phyloP scores from a whole-genome alignment of 1,140 invertebrate genomes.

The Drosophila grimshawi region DNA sequence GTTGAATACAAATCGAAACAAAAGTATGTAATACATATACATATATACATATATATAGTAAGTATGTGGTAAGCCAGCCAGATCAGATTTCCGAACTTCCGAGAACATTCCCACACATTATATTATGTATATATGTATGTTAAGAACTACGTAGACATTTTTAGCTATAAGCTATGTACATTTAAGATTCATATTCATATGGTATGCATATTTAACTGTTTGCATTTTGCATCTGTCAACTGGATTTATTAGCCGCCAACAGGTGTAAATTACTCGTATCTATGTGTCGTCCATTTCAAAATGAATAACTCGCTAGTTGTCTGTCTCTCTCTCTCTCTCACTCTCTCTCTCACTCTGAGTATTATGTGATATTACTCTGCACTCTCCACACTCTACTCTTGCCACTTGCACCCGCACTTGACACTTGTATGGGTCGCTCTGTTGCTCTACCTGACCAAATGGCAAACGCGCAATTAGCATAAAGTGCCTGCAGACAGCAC shows the following conservation, averaged over 20 bases:
- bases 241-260: constrained; percentile 30
- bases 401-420: constrained; percentile 45
- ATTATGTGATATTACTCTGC: no score
- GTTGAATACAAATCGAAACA: no score
- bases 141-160: not conserved
- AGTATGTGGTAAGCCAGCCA: no score
- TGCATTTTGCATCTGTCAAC: constrained; percentile 27
- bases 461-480: constrained; percentile 80
- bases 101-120: no score
- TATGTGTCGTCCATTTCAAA: not conserved
- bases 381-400: not conserved
- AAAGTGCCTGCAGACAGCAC: constrained; percentile 60
- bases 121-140: not conserved
- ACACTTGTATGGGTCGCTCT: constrained; percentile 46
- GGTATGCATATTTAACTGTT: not conserved
- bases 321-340: not conserved
- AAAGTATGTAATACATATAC: no score
- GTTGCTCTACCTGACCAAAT: constrained; percentile 62
- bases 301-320: constrained; percentile 9
- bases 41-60: no score
- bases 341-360: not conserved
- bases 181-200: not conserved
- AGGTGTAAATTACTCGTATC: constrained; percentile 7
- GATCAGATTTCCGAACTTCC: no score
- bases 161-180: no score